Base-by-base conservation (phyloP, 1,140 invertebrate genomes). In the Paracyclopina nana region DNA sequence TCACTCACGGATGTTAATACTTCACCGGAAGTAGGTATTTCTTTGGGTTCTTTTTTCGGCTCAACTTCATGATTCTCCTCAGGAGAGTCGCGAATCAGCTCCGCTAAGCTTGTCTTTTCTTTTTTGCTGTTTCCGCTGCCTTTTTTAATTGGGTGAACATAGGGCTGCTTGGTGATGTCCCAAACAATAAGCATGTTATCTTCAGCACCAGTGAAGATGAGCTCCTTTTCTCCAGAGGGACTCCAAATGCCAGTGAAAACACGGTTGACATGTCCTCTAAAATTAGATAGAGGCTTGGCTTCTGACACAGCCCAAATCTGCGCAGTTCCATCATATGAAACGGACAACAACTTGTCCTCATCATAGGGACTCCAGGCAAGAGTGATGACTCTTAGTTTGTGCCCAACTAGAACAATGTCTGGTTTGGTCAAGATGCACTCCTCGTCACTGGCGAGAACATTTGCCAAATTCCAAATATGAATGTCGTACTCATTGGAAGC, bases 301-400 rank as follows among this genome's bases (percentile, higher is more conserved):
- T 22, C 18, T 48, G 16, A 14, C 24, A 48, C 22, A 30, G 25
- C 46, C 46, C 46, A 48, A 27, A 48, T 28, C 29, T 48, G 46
- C 2, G 28, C 46, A 30, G 46, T 26, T 2, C 11, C 16, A 29
- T 48, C 46, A 48, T 48, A 48, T 4, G 46, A 48, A 16, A 48
- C 27, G n/a, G 46, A 48, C n/a, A 26, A 9, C 14, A 48, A 28
- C 2, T 14, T 1, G 5, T 27, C 46, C n/a, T 48, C 27, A 4
- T 41, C n/a, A 28, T 27, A 20, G n/a, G 20, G 46, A 28, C 46
- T 48, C 46, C 46, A 48, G 3, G 46, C 20, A 6, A 48, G 6
- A 8, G 22, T 27, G 12, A 48, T 25, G 6, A 48, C 27, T 20
- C 46, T 22, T 4, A n/a, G 28, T 11, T 28, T 16, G 28, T 48